Conservation (phyloP, 2,113 vertebrate genomes). For the Sapajus apella region DNA sequence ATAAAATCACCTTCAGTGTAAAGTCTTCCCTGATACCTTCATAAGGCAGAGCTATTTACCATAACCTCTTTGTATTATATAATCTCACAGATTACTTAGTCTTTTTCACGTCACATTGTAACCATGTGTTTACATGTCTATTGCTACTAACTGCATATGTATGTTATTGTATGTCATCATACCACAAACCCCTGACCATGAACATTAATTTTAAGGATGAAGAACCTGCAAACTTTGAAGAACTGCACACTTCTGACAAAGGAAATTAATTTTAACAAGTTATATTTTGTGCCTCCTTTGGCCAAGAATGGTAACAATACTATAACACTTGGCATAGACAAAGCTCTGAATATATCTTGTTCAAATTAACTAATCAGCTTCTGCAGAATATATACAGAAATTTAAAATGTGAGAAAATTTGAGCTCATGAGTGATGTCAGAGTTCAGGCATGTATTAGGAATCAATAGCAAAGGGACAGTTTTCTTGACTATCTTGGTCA, state of each 20-base stretch:
- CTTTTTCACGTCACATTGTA: neutral
- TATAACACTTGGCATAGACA: neutral
- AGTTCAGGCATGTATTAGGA: neutral
- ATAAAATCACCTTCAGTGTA: neutral
- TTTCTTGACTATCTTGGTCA: neutral
- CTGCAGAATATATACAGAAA: neutral
- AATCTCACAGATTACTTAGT: neutral
- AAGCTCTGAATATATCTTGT: neutral
- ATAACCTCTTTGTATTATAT: neutral
- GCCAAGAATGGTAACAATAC: neutral
- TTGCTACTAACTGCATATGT: neutral
- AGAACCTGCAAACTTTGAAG: neutral
- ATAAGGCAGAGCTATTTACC: neutral
- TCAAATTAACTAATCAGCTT: constrained; percentile 4
- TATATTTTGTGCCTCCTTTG: neutral
- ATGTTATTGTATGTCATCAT: neutral
- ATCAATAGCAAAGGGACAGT: neutral
- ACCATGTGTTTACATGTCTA: neutral
- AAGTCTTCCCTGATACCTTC: neutral
- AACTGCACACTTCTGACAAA: neutral
- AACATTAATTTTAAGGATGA: neutral
- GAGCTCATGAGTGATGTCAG: neutral
- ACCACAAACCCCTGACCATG: neutral
- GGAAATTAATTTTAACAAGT: constrained; percentile 18
- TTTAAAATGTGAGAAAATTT: neutral